These are phyloP conservation scores for Abrostola triplasia DNA, from an alignment of 2,888 invertebrate genomes.

Conservation along the genomic window DNA sequence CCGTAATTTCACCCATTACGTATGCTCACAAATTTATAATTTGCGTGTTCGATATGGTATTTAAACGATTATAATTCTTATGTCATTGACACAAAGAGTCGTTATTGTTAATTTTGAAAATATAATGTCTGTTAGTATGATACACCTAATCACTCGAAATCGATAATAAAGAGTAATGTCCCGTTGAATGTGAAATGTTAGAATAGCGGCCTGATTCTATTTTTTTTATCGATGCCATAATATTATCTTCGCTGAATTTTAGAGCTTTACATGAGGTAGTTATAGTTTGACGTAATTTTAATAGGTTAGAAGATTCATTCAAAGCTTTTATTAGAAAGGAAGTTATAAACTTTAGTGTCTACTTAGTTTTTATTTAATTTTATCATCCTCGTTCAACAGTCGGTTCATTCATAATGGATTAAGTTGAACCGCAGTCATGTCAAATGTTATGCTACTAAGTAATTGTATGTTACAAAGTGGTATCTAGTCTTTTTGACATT, in stretches of 20 bases:
- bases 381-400: not conserved
- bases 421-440: not conserved
- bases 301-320: not conserved
- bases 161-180: slow-evolving; percentile 80
- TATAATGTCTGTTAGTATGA: slow-evolving; percentile 60
- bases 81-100: slow-evolving; percentile 59
- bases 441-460: not conserved
- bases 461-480: not conserved
- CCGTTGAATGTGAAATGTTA: slow-evolving; percentile 72
- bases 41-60: slow-evolving; percentile 68
- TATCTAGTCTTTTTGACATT: not conserved
- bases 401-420: not conserved
- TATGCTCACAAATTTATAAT: slow-evolving; percentile 76
- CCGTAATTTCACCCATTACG: slow-evolving; percentile 81
- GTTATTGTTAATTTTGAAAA: slow-evolving; percentile 44
- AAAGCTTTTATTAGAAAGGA: not conserved
- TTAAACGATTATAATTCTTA: slow-evolving; percentile 67
- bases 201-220: slow-evolving; percentile 67
- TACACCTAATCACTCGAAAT: slow-evolving; percentile 76
- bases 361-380: not conserved
- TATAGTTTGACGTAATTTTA: slow-evolving; percentile 12
- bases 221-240: slow-evolving; percentile 59
- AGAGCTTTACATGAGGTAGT: not conserved
- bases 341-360: not conserved
- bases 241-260: slow-evolving; percentile 18